phyloP scores from a whole-genome alignment of 1,140 invertebrate species.

The Helicoverpa armigera region DNA sequence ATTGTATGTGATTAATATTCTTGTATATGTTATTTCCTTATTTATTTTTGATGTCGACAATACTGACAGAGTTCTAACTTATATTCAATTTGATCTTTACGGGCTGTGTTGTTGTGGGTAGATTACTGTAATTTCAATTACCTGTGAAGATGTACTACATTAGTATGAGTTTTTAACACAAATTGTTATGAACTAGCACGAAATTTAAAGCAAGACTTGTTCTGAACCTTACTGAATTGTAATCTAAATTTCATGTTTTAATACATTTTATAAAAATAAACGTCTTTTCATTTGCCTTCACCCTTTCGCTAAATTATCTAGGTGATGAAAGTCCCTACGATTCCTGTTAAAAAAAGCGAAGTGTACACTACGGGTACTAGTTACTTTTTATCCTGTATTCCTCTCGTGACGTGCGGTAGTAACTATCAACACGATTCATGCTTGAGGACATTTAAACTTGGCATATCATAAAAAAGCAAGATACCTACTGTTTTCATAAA shows the following conservation, averaged over 20 bases:
- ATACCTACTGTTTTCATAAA: too few relatives aligned
- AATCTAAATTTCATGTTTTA: slow-evolving; percentile 82
- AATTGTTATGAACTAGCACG: slow-evolving; percentile 24
- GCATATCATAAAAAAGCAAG: too few relatives aligned
- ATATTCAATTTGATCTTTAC: slow-evolving; percentile 43
- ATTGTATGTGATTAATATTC: slow-evolving; percentile 24
- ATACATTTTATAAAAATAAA: slow-evolving; percentile 81
- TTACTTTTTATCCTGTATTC: too few relatives aligned
- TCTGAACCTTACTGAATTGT: slow-evolving; percentile 62
- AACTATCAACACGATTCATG: too few relatives aligned
- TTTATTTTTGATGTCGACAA: slow-evolving; percentile 34
- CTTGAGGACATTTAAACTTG: too few relatives aligned
- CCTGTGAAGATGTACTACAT: slow-evolving; percentile 1
- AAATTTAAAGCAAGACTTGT: slow-evolving; percentile 41
- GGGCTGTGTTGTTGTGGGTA: slow-evolving; percentile 44
- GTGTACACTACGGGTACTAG: too few relatives aligned
- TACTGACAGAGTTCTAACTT: slow-evolving; percentile 13
- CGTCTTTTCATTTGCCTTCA: slow-evolving; percentile 52
- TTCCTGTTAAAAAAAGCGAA: too few relatives aligned
- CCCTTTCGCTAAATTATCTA: background rate
- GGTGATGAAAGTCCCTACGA: too few relatives aligned
- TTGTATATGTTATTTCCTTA: background rate
- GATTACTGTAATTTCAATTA: slow-evolving; percentile 20
- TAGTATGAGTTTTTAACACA: slow-evolving; percentile 24
- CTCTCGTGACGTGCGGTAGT: too few relatives aligned